phyloP scores from a whole-genome alignment of 2,113 vertebrate species.

The Anoura caudifer region DNA sequence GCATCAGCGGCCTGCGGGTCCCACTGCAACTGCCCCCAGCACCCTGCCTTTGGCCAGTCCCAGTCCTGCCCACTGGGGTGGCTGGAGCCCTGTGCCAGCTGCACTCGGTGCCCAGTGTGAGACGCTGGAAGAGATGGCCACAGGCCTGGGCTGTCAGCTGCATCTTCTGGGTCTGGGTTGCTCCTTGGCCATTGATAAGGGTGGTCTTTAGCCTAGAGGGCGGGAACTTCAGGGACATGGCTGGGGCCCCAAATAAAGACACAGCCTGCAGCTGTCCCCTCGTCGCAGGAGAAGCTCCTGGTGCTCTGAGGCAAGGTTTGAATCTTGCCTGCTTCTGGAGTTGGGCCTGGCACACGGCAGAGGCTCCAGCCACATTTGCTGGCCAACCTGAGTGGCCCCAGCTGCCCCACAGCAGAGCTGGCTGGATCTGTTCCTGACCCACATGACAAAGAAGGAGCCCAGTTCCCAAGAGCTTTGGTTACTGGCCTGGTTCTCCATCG shows the following conservation, averaged over 20 bases:
- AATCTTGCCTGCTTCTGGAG: not conserved
- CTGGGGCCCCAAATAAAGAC: not conserved
- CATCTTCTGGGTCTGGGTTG: constrained; percentile 79
- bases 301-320: not conserved
- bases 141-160: constrained; percentile 81
- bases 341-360: not conserved
- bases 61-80: constrained; percentile 77
- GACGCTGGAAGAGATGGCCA: constrained; percentile 80
- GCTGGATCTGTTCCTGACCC: not conserved
- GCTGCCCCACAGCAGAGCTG: not conserved
- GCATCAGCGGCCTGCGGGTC: not conserved
- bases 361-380: not conserved
- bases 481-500: not conserved
- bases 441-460: not conserved
- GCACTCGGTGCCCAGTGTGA: constrained; percentile 79
- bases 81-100: constrained; percentile 79
- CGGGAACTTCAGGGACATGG: not conserved
- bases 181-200: constrained; percentile 80
- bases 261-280: not conserved
- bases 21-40: not conserved
- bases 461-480: not conserved
- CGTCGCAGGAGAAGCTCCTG: not conserved
- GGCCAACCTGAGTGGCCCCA: not conserved
- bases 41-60: not conserved
- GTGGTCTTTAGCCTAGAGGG: constrained; percentile 62